phyloP scores from a whole-genome alignment of 2,888 invertebrate species.

The Rosalia funebris region DNA sequence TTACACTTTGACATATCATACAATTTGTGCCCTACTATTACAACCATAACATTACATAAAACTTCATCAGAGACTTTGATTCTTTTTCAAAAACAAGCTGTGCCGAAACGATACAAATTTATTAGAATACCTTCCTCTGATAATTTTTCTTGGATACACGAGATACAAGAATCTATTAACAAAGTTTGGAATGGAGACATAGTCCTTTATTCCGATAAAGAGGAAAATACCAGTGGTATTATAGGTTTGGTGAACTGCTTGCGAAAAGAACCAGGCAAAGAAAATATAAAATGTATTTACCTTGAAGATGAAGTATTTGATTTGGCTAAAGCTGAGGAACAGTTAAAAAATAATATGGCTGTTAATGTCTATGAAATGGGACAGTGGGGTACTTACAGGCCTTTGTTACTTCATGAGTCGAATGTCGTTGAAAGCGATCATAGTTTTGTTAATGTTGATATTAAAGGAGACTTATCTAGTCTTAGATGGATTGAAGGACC shows the following conservation, averaged over 20 bases:
- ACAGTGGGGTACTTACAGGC: slow-evolving; percentile 2
- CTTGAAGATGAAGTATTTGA: neutral
- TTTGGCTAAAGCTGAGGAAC: neutral
- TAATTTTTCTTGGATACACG: neutral
- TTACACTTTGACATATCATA: neutral
- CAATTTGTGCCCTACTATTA: neutral
- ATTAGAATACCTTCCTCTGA: neutral
- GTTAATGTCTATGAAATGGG: neutral
- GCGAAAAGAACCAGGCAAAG: neutral
- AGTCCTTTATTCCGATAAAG: neutral
- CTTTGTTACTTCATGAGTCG: neutral
- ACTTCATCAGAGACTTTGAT: neutral
- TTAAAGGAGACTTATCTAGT: neutral
- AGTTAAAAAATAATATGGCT: neutral
- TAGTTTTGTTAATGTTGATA: neutral
- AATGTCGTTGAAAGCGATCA: neutral
- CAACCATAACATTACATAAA: neutral
- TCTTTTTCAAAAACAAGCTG: neutral
- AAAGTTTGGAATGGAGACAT: neutral
- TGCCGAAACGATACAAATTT: neutral
- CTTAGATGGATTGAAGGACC: neutral
- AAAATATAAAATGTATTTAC: neutral
- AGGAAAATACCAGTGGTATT: neutral
- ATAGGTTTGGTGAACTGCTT: neutral
- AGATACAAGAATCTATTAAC: neutral